Evolutionary conservation across 2,888 invertebrate genomes (phyloP), one percentile per base, ranked within the genome.

Genomic region (Ophion obscuratus): DNA sequence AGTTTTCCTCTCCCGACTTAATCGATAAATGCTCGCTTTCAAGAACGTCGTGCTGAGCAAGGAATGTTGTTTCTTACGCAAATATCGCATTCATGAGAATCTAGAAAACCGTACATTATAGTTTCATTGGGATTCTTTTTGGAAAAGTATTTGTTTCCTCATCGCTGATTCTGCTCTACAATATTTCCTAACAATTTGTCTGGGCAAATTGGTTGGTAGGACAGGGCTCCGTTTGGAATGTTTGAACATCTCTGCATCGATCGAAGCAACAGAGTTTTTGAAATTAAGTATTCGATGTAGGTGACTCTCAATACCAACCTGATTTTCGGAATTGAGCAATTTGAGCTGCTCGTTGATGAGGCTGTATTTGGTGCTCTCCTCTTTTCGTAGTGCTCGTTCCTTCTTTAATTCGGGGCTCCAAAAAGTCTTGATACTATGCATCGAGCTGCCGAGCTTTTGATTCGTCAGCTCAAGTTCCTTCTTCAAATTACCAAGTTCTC

Each of bases 341-440:
- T 98, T 99, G 90, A 99, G 96, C 95, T 99, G 99, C 95, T 99
- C 99, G 94, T 98, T 98, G 94, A 99, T 97, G 94, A 99, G 96
- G 94, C 98, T 97, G 95, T 98, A 99, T 95, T 99, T 99, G 93
- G 98, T 98, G 94, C 98, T 98, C 95, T 99, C 99, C 95, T 99
- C 99, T 94, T 99, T 99, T 90, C 99, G 96, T 91, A 99, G 94
- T 76, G 99, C 98, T 88, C 99, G 95, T 95, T 99, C 99, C 95
- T 99, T 99, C 95, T 99, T 99, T 94, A 99, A 95, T 95, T 99
- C 99, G 27, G 99, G 99, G 94, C 99, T 99, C 99, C 99, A 99
- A 95, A 99, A 99, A 81, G 99, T 99, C 95, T 99, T 99, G 95
- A 99, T 99, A 95, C 99, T 99, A 95, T 99, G 99, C 99, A 99